Percentiles rank a stretch among this genome's conserved stretches.
Evolutionary conservation across 2,888 invertebrate species (phyloP).

Genomic region (Diaphora mendica): DNA sequence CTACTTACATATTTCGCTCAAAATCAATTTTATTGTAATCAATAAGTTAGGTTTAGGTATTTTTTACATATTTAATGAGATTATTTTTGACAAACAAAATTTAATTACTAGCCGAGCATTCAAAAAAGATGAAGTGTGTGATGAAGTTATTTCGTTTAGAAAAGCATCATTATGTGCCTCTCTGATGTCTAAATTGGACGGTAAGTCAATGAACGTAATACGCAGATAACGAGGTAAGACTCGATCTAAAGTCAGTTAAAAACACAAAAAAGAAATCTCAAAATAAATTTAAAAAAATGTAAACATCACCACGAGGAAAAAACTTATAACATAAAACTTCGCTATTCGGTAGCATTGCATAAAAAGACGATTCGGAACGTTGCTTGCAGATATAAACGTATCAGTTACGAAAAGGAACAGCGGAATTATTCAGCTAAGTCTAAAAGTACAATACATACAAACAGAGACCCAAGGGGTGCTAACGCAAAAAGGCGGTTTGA

Average conservation of each 20-base stretch:
- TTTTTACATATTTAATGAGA: too few relatives aligned
- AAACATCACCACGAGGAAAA: not conserved
- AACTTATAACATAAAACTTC: conserved; percentile 3
- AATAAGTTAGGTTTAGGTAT: too few relatives aligned
- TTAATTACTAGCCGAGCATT: too few relatives aligned
- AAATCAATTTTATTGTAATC: too few relatives aligned
- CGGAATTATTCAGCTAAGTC: conserved; percentile 48
- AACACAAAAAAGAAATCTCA: not conserved
- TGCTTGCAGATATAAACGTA: conserved; percentile 48
- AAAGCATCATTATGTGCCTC: too few relatives aligned
- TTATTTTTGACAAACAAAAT: too few relatives aligned
- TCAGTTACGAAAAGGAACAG: conserved; percentile 53
- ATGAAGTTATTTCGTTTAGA: too few relatives aligned
- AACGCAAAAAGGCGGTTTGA: conserved; percentile 76
- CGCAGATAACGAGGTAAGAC: not conserved
- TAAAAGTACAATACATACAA: conserved; percentile 54
- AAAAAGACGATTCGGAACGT: conserved; percentile 41
- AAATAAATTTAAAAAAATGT: not conserved
- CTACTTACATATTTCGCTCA: too few relatives aligned
- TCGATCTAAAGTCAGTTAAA: not conserved
- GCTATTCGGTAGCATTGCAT: conserved; percentile 28
- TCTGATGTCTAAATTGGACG: not conserved
- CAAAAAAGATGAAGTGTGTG: too few relatives aligned
- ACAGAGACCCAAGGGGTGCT: conserved; percentile 61
- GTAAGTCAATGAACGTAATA: not conserved